phyloP scores from a whole-genome alignment of 2,888 invertebrate genomes.

The Agrotis exclamationis region DNA sequence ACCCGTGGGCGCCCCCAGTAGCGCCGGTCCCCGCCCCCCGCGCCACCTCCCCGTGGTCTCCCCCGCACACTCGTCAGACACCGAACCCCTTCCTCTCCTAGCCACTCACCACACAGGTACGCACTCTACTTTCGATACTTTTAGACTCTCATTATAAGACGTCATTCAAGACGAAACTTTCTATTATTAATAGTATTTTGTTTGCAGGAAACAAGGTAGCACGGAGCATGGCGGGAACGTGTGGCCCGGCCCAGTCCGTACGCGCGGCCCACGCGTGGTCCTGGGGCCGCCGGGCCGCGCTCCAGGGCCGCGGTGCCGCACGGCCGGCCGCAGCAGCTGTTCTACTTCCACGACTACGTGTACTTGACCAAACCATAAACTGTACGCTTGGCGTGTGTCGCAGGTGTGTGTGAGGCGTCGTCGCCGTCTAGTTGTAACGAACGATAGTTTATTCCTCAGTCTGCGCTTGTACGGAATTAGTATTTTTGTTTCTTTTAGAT shows the following conservation, averaged over 20 bases:
- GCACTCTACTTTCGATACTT: too few relatives aligned
- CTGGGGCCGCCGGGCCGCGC: background rate
- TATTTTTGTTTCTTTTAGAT: slow-evolving; percentile 52
- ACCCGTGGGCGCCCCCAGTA: slow-evolving; percentile 72
- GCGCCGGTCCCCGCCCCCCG: slow-evolving; percentile 71
- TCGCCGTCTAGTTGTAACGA: slow-evolving; percentile 38
- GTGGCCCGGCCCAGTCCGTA: slow-evolving; percentile 21
- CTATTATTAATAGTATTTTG: background rate
- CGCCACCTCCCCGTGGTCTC: slow-evolving; percentile 81
- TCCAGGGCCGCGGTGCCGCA: background rate
- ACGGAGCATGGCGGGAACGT: slow-evolving; percentile 40
- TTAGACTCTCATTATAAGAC: too few relatives aligned
- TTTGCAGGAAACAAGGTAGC: slow-evolving; percentile 49
- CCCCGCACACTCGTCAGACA: slow-evolving; percentile 79
- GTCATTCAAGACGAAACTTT: too few relatives aligned
- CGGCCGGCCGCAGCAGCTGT: slow-evolving; percentile 38
- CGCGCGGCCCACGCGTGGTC: slow-evolving; percentile 8
- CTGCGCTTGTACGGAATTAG: slow-evolving; percentile 53
- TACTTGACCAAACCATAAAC: slow-evolving; percentile 50
- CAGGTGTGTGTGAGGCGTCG: slow-evolving; percentile 10
- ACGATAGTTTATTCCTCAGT: slow-evolving; percentile 59
- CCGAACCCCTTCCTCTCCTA: slow-evolving; percentile 94
- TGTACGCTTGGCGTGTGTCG: slow-evolving; percentile 32
- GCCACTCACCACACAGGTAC: slow-evolving; percentile 73
- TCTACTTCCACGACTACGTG: slow-evolving; percentile 49